Conservation (phyloP, 2,888 invertebrate species). For the Tridacna gigas region DNA sequence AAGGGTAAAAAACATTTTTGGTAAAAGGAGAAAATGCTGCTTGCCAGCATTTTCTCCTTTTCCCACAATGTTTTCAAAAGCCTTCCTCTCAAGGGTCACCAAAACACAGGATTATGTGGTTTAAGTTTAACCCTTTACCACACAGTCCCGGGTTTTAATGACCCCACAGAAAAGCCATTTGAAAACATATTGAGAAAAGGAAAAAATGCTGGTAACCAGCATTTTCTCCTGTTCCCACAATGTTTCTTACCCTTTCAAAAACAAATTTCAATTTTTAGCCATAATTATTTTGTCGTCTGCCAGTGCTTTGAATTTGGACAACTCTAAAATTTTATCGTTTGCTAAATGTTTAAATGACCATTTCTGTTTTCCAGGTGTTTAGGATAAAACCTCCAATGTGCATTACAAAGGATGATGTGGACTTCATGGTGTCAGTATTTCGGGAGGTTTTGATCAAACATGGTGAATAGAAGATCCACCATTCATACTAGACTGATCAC, state of each 20-base stretch:
- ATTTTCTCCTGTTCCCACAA: too few relatives aligned
- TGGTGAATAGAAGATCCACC: neutral
- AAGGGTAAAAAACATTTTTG: too few relatives aligned
- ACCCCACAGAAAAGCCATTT: neutral
- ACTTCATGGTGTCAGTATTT: slow-evolving; percentile 85
- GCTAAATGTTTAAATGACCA: neutral
- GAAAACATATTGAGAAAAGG: neutral
- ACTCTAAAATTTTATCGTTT: neutral
- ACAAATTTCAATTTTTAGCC: neutral
- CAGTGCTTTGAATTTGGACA: neutral
- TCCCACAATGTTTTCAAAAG: too few relatives aligned
- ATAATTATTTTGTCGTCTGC: neutral
- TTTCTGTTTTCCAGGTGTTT: slow-evolving; percentile 88
- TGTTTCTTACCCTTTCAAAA: neutral
- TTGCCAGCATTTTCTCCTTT: too few relatives aligned
- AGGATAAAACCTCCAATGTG: slow-evolving; percentile 98
- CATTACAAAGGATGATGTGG: slow-evolving; percentile 92
- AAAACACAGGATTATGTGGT: too few relatives aligned
- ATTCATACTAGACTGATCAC: too few relatives aligned
- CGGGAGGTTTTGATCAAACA: slow-evolving; percentile 73
- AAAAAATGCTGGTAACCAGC: neutral
- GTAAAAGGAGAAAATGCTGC: too few relatives aligned
- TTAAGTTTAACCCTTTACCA: neutral
- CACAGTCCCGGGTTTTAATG: neutral
- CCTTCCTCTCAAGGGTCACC: too few relatives aligned